Base-by-base conservation (phyloP, 2,113 vertebrate species). In the Leucosticte australis region DNA sequence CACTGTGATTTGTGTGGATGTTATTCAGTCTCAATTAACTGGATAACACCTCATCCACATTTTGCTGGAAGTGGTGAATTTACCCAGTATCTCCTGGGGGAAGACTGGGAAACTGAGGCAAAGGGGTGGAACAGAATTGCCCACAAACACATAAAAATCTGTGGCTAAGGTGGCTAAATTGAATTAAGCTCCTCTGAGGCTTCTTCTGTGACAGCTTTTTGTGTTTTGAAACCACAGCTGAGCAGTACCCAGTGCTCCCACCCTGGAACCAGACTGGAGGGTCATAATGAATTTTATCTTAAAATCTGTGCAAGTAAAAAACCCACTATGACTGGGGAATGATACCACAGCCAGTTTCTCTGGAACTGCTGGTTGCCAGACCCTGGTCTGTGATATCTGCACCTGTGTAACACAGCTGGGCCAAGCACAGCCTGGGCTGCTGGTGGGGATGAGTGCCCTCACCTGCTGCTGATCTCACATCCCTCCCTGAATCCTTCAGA, bases 291-390 rank as follows among this genome's bases (percentile, higher is more conserved):
- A 17, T 69, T 69, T 62, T 91, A 24, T 56, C 28, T 56, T 73
- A 49, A 81, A 84, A 83, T 42, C 37, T 10, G 5, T 26, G 19
- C 26, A 39, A 35, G 42, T 84, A 2, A 52, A 79, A 79, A 57
- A 5, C 17, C 10, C 0, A 1, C 30, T 50, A 7, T 37, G 9
- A 19, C 1, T 0, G 13, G 74, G 30, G 60, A 15, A 15, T 24
- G 73, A 17, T 26, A 4, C 2, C 62, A 37, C 15, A 62, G 23
- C 14, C 47, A 27, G 2, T 74, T 86, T 30, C 42, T 55, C 50
- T 85, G 52, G 22, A 56, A 47, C 1, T 28, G 27, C 28, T 65
- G 0, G 0, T 86, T 46, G 23, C 28, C 22, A 17, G 46, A 27
- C 26, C 33, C 21, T 5, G 8, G 10, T 20, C 27, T 76, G 63